Evolutionary conservation across 2,888 invertebrate genomes (phyloP).

Genomic region (Mantis religiosa): DNA sequence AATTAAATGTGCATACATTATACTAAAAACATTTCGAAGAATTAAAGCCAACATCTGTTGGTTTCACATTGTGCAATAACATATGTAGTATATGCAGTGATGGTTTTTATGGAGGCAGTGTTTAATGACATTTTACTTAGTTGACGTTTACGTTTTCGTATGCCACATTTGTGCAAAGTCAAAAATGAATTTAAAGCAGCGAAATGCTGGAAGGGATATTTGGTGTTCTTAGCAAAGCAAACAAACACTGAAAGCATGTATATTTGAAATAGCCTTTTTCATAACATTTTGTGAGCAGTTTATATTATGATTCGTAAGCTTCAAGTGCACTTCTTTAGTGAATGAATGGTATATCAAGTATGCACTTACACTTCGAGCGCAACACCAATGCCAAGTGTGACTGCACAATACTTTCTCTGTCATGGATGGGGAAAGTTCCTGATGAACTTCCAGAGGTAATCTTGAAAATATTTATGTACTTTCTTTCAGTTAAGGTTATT

Average conservation of each 20-base stretch:
- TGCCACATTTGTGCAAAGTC: not conserved
- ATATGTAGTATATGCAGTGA: not conserved
- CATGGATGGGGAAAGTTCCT: constrained; percentile 98
- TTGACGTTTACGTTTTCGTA: not conserved
- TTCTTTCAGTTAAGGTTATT: no score
- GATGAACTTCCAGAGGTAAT: constrained; percentile 90
- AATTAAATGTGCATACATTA: not conserved
- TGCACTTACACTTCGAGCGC: constrained; percentile 96
- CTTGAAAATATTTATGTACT: not conserved
- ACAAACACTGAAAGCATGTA: not conserved
- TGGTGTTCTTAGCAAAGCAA: not conserved
- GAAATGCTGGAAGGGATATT: not conserved
- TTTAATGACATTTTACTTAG: not conserved
- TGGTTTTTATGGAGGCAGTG: not conserved
- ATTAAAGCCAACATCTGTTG: not conserved
- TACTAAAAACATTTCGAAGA: not conserved
- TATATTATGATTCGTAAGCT: not conserved
- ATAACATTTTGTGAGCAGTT: not conserved
- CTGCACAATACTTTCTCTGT: constrained; percentile 88
- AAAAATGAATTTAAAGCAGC: not conserved
- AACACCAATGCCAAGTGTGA: constrained; percentile 92
- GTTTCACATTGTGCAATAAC: not conserved
- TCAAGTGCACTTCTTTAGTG: not conserved
- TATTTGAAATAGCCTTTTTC: not conserved
- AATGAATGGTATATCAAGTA: constrained; percentile 40